These are phyloP conservation scores for Phthorimaea operculella DNA, from an alignment of 1,140 invertebrate species.

Conservation along the genomic window DNA sequence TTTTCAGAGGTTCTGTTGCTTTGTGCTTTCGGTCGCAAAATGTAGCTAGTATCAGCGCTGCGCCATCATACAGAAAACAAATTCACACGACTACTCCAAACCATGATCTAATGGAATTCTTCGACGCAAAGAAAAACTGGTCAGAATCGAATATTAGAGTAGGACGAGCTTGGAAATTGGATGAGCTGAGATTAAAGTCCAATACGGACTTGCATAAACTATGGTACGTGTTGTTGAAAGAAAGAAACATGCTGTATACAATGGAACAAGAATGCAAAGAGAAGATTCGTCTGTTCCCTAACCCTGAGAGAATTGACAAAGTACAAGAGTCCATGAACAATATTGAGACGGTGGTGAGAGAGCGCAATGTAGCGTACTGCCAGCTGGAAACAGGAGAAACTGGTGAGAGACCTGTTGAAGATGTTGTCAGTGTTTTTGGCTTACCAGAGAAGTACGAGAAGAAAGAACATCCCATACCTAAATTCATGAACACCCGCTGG, in stretches of 20 bases:
- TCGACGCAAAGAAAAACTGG: constrained; percentile 92
- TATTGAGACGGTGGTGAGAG: constrained; percentile 89
- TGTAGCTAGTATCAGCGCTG: constrained; percentile 10
- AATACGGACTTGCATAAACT: constrained; percentile 97
- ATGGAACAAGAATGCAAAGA: constrained; percentile 89
- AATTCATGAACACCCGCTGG: constrained; percentile 70
- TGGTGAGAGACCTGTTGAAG: constrained; percentile 77
- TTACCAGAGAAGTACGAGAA: constrained; percentile 61
- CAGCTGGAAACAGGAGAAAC: constrained; percentile 89
- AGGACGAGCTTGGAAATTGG: constrained; percentile 89
- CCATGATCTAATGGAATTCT: constrained; percentile 87
- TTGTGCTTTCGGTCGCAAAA: constrained; percentile 22
- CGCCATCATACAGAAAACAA: constrained; percentile 13
- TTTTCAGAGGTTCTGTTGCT: constrained; percentile 13
- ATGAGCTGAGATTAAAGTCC: constrained; percentile 95
- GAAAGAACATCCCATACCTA: constrained; percentile 43
- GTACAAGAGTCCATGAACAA: constrained; percentile 97
- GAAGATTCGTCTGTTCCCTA: constrained; percentile 83
- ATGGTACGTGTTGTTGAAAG: constrained; percentile 97
- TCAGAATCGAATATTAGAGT: constrained; percentile 79
- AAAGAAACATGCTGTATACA: constrained; percentile 96
- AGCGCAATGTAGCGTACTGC: constrained; percentile 93
- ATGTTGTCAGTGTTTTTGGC: constrained; percentile 72
- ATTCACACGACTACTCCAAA: constrained; percentile 58
- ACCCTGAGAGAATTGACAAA: constrained; percentile 95